Conservation (phyloP, 2,797 vertebrate species). For the Lepilemur ruficaudatus region DNA sequence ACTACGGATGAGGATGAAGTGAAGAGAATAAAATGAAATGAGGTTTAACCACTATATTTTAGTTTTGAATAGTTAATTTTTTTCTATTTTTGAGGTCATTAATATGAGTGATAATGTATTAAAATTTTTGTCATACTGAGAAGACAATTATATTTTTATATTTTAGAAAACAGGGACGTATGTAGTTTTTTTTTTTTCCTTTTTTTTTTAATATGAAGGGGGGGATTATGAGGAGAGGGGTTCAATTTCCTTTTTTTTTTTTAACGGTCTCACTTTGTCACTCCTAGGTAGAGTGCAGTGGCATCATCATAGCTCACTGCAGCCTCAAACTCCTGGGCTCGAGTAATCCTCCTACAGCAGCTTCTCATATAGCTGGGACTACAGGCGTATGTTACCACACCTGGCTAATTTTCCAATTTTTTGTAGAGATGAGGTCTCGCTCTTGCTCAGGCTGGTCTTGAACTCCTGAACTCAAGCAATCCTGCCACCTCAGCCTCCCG, state of each 20-base stretch:
- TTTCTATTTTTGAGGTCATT: background rate
- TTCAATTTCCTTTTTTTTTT: background rate
- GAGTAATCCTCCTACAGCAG: background rate
- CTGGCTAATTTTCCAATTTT: no score
- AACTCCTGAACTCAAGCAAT: no score
- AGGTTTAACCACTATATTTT: background rate
- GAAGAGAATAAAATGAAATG: background rate
- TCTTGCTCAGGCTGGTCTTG: no score
- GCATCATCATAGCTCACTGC: background rate
- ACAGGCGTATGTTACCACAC: no score
- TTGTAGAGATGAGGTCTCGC: no score
- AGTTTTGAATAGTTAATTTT: background rate
- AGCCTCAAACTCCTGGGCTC: background rate
- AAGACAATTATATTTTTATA: background rate
- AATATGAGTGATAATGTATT: background rate
- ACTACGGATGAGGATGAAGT: background rate
- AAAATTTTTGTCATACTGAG: constrained; percentile 2
- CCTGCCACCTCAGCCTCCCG: no score
- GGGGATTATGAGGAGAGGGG: no score
- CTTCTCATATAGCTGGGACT: no score
- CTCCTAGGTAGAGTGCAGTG: background rate
- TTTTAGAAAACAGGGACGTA: background rate
- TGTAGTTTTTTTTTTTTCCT: background rate
- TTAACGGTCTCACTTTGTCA: background rate
- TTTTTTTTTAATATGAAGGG: no score